Evolutionary conservation across 1,140 invertebrate species (phyloP).

Genomic region (Amphibalanus amphitrite): DNA sequence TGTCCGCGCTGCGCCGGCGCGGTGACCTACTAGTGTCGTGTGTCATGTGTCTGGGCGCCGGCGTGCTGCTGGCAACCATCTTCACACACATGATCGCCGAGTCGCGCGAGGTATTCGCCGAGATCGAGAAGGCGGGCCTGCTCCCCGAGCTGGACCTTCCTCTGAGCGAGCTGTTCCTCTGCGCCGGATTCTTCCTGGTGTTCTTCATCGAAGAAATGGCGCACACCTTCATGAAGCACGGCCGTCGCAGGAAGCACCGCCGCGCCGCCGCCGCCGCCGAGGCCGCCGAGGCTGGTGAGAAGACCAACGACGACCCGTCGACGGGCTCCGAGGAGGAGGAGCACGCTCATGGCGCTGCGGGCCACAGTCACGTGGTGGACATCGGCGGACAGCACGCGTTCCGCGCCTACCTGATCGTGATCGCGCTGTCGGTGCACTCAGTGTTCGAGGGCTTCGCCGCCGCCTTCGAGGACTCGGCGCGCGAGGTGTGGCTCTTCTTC

Average conservation of each 20-base stretch:
- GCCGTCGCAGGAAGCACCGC: neutral
- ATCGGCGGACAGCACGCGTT: constrained; percentile 15
- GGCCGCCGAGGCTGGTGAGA: neutral
- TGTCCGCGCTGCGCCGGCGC: neutral
- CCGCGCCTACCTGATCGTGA: constrained; percentile 26
- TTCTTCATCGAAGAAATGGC: constrained; percentile 28
- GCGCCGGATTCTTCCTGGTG: constrained; percentile 29
- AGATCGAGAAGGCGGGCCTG: constrained; percentile 4
- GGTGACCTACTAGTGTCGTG: constrained; percentile 23
- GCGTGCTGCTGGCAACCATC: constrained; percentile 61
- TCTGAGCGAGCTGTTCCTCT: constrained; percentile 25
- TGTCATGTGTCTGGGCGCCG: constrained; percentile 63
- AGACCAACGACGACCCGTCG: too few species aligned
- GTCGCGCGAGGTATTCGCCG: constrained; percentile 26
- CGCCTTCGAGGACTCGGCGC: constrained; percentile 18
- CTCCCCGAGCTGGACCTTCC: constrained; percentile 20
- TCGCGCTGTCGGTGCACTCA: constrained; percentile 35
- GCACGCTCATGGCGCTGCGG: neutral
- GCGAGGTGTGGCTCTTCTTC: constrained; percentile 25
- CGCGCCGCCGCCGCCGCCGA: neutral
- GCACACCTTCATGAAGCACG: constrained; percentile 16
- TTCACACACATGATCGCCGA: constrained; percentile 67
- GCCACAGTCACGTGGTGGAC: neutral
- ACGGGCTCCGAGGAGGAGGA: neutral
- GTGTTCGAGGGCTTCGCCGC: constrained; percentile 33